phyloP scores from a whole-genome alignment of 1,140 invertebrate genomes.

The Cataglyphis hispanica region DNA sequence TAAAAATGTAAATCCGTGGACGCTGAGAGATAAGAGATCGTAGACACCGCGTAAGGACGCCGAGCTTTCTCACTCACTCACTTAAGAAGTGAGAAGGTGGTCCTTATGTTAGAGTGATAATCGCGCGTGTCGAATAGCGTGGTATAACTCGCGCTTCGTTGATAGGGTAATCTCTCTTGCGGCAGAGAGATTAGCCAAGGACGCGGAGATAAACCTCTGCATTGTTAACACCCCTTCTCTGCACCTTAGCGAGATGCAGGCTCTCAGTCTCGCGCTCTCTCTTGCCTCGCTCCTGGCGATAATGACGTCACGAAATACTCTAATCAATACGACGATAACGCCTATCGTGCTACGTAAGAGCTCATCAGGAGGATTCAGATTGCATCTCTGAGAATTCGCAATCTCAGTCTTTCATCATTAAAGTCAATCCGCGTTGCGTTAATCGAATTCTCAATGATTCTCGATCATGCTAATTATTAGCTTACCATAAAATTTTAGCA shows the following conservation, averaged over 20 bases:
- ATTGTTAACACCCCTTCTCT: slow-evolving; percentile 75
- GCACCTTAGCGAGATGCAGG: slow-evolving; percentile 50
- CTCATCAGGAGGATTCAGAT: not conserved
- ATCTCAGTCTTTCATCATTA: not conserved
- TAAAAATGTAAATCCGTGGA: not conserved
- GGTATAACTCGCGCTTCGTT: slow-evolving; percentile 65
- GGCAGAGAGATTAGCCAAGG: slow-evolving; percentile 85
- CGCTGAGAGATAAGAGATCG: not conserved
- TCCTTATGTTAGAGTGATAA: slow-evolving; percentile 56
- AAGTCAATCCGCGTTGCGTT: not conserved
- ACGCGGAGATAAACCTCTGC: slow-evolving; percentile 84
- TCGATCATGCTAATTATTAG: not conserved
- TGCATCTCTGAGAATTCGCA: not conserved
- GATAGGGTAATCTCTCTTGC: slow-evolving; percentile 83
- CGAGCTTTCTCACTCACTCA: slow-evolving; percentile 5
- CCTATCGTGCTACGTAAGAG: not conserved
- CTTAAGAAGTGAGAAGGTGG: slow-evolving; percentile 8
- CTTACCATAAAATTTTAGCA: not conserved
- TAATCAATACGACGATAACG: slow-evolving; percentile 62
- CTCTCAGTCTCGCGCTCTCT: slow-evolving; percentile 14
- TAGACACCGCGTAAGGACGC: slow-evolving; percentile 19
- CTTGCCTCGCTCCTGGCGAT: slow-evolving; percentile 6
- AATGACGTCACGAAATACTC: slow-evolving; percentile 45
- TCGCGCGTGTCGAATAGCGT: slow-evolving; percentile 53
- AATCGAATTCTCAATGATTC: not conserved